Evolutionary conservation across 2,888 invertebrate species (phyloP), one percentile per base, ranked within the genome.

Genomic region (Strigamia maritima): DNA sequence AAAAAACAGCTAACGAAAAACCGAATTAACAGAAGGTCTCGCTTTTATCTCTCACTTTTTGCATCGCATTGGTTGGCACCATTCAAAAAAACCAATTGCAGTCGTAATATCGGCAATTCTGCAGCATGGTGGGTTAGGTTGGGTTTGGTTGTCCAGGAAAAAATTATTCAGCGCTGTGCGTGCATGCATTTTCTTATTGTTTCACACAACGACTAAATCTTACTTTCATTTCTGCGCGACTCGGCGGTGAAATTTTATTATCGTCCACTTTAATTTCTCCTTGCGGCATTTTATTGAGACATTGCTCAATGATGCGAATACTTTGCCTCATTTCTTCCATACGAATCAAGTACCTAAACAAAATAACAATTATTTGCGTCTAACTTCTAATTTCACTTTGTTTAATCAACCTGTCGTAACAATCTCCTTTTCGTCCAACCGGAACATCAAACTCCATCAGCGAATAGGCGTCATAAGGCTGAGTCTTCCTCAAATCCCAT

Each of bases 381-480:
- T 14, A 49, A 14, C 49, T 16, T 14, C 16, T 14, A 49, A 49
- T 14, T 49, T 49, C 2, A 78, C n/a, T 44, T 16, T 26, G 0
- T 28, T 7, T 7, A 14, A 75, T 79, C 78, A 82, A 93, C 92
- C 97, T 92, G 86, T 99, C 99, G 85, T 98, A 99, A 85, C 97
- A 98, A 86, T 99, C 99, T 1, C 99, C 99, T 81, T 95, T 92
- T 4, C 90, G 91, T 1, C 99, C 99, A 83, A 99, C 92, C 12
- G 99, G 99, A 0, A 99, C 91, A 85, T 99, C 99, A 86, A 99
- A 99, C 16, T 99, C 97, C 0, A 98, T 89, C 78, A 92, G 88
- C 84, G 95, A 90, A 85, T 99, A 99, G 0, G 94, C 97, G 86
- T 99, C 99, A 86, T 99, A 99, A 0, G 99, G 99, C 86, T 96